A percentile compares a stretch with the other conserved stretches of the same genome.
Conservation (phyloP, 2,888 invertebrate species). For the Teleogryllus oceanicus region DNA sequence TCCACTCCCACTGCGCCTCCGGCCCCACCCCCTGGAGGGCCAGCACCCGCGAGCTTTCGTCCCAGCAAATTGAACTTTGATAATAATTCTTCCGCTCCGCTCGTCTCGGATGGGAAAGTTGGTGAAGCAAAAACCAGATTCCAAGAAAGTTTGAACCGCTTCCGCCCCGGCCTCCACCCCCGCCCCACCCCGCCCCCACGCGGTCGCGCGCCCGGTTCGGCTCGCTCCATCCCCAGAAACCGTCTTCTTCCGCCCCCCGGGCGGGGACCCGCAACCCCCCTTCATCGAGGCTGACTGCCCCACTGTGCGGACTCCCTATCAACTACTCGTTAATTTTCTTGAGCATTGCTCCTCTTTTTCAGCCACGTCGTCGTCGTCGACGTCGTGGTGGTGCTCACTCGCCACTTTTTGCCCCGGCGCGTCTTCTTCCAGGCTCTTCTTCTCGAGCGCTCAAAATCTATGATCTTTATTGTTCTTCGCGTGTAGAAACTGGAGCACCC, state of each 20-base stretch:
- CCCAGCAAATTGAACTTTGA: conserved; percentile 32
- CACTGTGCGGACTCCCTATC: neutral
- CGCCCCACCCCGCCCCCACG: neutral
- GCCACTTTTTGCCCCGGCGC: neutral
- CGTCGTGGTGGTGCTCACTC: neutral
- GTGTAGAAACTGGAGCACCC: too few species aligned
- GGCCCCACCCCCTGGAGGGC: neutral
- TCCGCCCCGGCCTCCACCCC: neutral
- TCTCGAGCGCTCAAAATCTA: neutral
- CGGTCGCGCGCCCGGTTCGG: neutral
- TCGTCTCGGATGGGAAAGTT: conserved; percentile 34
- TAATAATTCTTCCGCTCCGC: conserved; percentile 35
- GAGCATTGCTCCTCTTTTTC: conserved; percentile 10
- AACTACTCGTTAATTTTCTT: conserved; percentile 7
- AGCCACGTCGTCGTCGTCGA: neutral
- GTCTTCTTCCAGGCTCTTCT: neutral
- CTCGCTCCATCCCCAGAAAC: neutral
- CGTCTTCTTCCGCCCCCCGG: neutral
- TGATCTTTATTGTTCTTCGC: too few species aligned
- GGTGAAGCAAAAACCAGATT: conserved; percentile 35
- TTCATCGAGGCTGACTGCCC: neutral
- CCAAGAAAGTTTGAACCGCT: conserved; percentile 30
- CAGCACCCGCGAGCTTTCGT: conserved; percentile 12
- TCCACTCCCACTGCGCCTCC: too few species aligned
- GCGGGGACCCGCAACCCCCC: neutral